phyloP scores from a whole-genome alignment of 2,797 vertebrate species.

The Hafferia zeledoni region DNA sequence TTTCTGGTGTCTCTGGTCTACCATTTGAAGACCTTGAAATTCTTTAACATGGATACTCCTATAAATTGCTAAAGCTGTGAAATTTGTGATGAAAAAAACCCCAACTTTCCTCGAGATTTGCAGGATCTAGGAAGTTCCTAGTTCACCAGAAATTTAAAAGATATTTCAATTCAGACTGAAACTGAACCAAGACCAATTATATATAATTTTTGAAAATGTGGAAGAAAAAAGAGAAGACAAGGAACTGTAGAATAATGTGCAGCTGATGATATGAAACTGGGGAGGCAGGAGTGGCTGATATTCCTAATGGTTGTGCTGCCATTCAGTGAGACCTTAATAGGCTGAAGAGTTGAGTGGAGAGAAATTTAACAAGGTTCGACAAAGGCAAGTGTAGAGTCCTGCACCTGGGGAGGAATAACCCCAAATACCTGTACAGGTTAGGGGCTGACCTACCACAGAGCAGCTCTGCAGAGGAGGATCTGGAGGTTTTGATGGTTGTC shows the following conservation, averaged over 20 bases:
- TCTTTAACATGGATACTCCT: not conserved
- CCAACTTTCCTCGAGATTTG: not conserved
- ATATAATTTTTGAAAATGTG: not conserved
- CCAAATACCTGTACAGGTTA: not conserved
- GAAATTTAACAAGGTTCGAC: not conserved
- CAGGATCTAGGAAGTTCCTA: not conserved
- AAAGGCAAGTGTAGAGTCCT: not conserved
- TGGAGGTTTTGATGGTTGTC: not conserved
- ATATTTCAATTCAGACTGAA: not conserved
- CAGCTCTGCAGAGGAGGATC: accelerated
- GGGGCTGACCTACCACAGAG: not conserved
- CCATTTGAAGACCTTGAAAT: not conserved
- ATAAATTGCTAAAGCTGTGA: not conserved
- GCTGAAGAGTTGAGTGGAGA: not conserved
- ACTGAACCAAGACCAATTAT: not conserved
- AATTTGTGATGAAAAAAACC: not conserved
- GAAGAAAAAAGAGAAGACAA: not conserved
- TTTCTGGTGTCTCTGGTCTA: not conserved
- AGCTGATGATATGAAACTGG: not conserved
- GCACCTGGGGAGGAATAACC: not conserved
- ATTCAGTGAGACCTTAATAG: not conserved
- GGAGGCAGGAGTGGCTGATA: not conserved
- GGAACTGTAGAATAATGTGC: not conserved
- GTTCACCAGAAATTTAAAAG: not conserved
- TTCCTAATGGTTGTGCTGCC: not conserved